A percentile compares a stretch with the other conserved stretches of the same genome.
These are phyloP conservation scores for Furnarius figulus DNA, from an alignment of 2,113 vertebrate genomes.

Conservation along the genomic window DNA sequence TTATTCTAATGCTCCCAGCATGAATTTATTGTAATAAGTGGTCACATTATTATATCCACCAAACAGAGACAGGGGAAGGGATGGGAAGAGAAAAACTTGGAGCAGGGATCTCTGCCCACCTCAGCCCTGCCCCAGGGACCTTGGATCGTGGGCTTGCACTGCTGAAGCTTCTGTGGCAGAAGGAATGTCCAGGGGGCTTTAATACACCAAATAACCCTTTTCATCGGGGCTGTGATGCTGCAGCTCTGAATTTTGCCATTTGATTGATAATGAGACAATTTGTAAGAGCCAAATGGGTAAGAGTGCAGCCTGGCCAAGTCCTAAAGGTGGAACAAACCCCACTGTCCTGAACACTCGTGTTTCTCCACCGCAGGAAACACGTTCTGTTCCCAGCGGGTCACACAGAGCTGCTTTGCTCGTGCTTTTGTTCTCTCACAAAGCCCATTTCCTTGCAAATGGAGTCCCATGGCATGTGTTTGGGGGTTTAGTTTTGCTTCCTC, in stretches of 20 bases:
- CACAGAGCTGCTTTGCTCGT: neutral
- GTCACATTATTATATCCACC: neutral
- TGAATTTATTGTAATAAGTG: neutral
- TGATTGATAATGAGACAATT: neutral
- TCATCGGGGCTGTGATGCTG: neutral
- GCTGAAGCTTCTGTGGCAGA: neutral
- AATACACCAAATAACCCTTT: neutral
- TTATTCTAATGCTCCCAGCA: neutral
- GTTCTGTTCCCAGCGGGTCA: neutral
- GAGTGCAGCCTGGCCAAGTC: neutral
- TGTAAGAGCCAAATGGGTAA: neutral
- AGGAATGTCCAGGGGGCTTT: neutral
- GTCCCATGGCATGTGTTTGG: neutral
- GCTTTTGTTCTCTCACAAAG: neutral
- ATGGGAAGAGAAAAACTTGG: neutral
- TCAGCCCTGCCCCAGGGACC: neutral
- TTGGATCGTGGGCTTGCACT: neutral
- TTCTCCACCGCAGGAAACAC: neutral
- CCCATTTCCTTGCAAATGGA: slow-evolving; percentile 50
- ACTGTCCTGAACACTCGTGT: neutral
- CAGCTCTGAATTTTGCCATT: neutral
- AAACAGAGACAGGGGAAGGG: neutral
- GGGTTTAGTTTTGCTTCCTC: neutral
- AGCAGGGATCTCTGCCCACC: neutral
- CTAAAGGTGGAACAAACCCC: neutral